These are phyloP conservation scores for Regulus satrapa DNA, from an alignment of 2,113 vertebrate genomes.

Conservation along the genomic window DNA sequence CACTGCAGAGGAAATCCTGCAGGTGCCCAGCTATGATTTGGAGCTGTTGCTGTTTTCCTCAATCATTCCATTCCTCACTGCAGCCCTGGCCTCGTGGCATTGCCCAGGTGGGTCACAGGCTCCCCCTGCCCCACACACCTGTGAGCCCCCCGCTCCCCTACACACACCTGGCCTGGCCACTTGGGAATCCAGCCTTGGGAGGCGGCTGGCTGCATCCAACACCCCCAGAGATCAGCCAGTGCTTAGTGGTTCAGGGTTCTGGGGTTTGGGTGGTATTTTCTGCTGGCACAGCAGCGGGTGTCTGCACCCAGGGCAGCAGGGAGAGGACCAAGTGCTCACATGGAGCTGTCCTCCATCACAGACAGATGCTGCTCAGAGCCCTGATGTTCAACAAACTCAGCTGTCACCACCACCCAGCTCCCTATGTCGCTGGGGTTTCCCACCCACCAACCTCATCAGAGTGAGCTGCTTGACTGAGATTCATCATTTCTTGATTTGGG, in stretches of 20 bases:
- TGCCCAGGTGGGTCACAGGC: not conserved
- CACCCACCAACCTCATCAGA: not conserved
- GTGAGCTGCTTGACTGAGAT: not conserved
- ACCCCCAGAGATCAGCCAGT: not conserved
- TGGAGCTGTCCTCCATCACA: rapidly evolving
- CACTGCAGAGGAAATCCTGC: not conserved
- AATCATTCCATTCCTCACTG: rapidly evolving
- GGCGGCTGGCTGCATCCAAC: rapidly evolving
- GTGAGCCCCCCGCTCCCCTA: rapidly evolving
- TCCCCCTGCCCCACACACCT: too few relatives aligned
- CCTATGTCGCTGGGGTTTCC: rapidly evolving
- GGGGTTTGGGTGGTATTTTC: rapidly evolving
- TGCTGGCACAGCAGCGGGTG: not conserved
- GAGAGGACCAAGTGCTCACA: not conserved
- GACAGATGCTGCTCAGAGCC: not conserved
- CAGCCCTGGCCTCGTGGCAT: rapidly evolving
- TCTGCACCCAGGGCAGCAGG: rapidly evolving
- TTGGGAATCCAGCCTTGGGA: not conserved
- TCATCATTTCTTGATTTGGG: too few relatives aligned
- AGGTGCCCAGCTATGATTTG: rapidly evolving
- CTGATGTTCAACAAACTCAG: rapidly evolving
- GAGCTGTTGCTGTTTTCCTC: not conserved
- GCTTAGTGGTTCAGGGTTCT: not conserved
- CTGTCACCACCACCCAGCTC: not conserved
- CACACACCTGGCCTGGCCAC: rapidly evolving